These are phyloP conservation scores for Osmoderma eremita DNA, from an alignment of 2,888 invertebrate species.

Conservation along the genomic window DNA sequence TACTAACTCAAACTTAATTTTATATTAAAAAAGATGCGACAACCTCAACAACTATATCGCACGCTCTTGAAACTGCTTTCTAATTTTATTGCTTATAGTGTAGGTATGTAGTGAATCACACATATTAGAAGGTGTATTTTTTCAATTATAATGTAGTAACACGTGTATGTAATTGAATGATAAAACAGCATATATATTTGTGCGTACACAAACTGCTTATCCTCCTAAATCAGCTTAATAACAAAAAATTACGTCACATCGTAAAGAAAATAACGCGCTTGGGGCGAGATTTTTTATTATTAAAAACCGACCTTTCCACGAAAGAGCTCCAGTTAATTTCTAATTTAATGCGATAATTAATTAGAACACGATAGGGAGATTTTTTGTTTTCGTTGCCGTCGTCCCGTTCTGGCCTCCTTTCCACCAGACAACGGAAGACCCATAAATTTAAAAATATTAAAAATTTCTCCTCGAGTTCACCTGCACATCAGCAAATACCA, in stretches of 20 bases:
- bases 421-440: background rate
- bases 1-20: too few relatives aligned
- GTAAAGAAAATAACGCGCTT: too few relatives aligned
- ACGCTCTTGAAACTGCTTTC: too few relatives aligned
- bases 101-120: too few relatives aligned
- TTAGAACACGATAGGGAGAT: conserved; percentile 18
- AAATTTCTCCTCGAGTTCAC: conserved; percentile 26
- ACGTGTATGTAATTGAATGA: too few relatives aligned
- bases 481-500: conserved; percentile 36
- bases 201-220: conserved; percentile 10
- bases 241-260: conserved; percentile 19
- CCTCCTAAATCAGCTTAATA: conserved; percentile 4
- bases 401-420: background rate
- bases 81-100: too few relatives aligned
- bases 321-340: conserved; percentile 12
- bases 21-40: too few relatives aligned
- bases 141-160: too few relatives aligned
- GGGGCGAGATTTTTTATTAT: background rate
- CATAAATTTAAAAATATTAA: conserved; percentile 34
- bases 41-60: too few relatives aligned
- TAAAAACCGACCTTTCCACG: background rate
- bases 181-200: background rate
- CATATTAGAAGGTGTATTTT: too few relatives aligned
- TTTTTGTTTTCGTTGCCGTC: background rate
- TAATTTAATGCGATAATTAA: conserved; percentile 21